Percentiles rank a stretch among this genome's conserved stretches.
Conservation (phyloP, 2,113 vertebrate species). For the Epinephelus moara region DNA sequence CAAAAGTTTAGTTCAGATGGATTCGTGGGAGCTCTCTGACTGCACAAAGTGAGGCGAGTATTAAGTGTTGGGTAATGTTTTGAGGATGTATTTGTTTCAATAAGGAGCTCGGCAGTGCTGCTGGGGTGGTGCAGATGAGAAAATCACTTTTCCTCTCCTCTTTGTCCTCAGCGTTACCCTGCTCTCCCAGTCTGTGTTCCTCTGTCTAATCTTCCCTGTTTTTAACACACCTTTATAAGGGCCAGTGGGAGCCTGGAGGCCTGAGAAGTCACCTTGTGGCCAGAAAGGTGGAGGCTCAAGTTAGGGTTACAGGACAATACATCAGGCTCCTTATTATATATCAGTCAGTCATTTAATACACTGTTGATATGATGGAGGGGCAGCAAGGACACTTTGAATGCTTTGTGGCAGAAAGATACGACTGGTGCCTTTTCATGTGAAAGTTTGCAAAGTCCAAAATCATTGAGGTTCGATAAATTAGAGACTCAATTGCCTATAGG, state of each 20-base stretch:
- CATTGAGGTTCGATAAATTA: neutral
- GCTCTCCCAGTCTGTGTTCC: neutral
- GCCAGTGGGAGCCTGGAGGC: constrained; percentile 8
- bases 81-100: constrained; percentile 65
- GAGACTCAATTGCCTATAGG: neutral
- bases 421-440: neutral
- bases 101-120: constrained; percentile 37
- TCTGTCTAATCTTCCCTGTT: constrained; percentile 10
- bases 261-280: neutral
- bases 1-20: constrained; percentile 65
- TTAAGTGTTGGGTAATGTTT: constrained; percentile 57
- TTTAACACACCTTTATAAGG: constrained; percentile 21
- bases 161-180: constrained; percentile 48
- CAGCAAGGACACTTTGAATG: neutral
- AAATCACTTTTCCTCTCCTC: constrained; percentile 33
- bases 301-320: neutral
- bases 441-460: neutral
- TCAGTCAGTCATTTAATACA: neutral
- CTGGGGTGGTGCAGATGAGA: constrained; percentile 27
- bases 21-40: constrained; percentile 45
- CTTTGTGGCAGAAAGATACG: neutral
- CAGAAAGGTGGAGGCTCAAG: neutral
- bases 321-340: neutral
- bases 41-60: constrained; percentile 46
- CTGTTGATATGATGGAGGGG: neutral